Conservation (phyloP, 2,888 invertebrate species). For the Conus canariensis region DNA sequence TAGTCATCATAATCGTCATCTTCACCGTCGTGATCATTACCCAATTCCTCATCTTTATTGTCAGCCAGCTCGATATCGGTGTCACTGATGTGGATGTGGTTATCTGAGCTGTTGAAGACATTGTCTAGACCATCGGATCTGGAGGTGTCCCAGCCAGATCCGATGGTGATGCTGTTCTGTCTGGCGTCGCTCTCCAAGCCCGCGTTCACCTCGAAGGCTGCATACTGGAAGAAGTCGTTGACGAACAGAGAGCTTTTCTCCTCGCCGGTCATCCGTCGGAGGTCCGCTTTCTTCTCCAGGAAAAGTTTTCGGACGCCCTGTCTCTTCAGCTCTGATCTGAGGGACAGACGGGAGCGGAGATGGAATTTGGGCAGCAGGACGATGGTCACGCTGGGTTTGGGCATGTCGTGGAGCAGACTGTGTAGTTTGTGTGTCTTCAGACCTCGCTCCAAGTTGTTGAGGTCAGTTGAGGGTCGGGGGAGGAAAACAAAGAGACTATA, state of each 20-base stretch:
- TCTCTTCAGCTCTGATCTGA: neutral
- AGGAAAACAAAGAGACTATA: slow-evolving; percentile 35
- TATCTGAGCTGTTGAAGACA: neutral
- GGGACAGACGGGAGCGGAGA: slow-evolving; percentile 25
- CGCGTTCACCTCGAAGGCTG: slow-evolving; percentile 28
- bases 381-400: slow-evolving; percentile 20
- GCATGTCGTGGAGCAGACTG: slow-evolving; percentile 33
- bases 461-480: neutral
- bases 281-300: slow-evolving; percentile 20
- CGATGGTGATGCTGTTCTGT: slow-evolving; percentile 16
- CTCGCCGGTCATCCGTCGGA: slow-evolving; percentile 41
- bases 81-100: slow-evolving; percentile 1
- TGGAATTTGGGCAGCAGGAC: slow-evolving; percentile 36
- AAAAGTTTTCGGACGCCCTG: slow-evolving; percentile 17
- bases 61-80: neutral
- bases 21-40: neutral
- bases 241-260: slow-evolving; percentile 23
- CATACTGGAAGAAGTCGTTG: slow-evolving; percentile 34
- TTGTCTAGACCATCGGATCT: neutral
- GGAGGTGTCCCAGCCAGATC: neutral
- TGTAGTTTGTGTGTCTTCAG: neutral
- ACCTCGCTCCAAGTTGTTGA: slow-evolving; percentile 5
- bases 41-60: neutral
- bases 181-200: neutral
- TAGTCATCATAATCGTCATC: neutral